phyloP scores from a whole-genome alignment of 1,140 invertebrate genomes.

The Zaprionus lachaisei region DNA sequence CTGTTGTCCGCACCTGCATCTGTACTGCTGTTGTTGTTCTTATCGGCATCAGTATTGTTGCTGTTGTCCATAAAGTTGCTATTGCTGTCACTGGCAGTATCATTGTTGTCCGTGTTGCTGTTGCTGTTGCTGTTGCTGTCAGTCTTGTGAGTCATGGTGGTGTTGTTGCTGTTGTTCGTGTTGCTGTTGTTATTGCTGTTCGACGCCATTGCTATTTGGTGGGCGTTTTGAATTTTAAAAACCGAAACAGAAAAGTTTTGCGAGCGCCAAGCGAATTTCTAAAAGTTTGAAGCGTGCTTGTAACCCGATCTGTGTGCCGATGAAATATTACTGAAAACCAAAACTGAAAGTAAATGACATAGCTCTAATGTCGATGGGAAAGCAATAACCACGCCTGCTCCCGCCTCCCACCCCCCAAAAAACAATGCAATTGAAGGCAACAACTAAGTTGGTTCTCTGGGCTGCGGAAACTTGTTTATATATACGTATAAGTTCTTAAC shows the following conservation, averaged over 20 bases:
- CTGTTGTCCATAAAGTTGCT: constrained; percentile 2
- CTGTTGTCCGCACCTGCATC: background rate
- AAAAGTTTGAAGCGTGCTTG: constrained; percentile 52
- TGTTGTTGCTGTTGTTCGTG: constrained; percentile 20
- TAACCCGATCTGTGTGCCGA: constrained; percentile 46
- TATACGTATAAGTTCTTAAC: too few species aligned
- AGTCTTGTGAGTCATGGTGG: background rate
- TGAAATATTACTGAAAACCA: constrained; percentile 33
- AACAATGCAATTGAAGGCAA: background rate
- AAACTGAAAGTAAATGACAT: constrained; percentile 7
- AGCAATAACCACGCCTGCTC: constrained; percentile 4
- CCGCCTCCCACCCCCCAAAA: background rate
- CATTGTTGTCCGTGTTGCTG: constrained; percentile 2
- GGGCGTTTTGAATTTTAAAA: constrained; percentile 47
- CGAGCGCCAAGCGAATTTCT: constrained; percentile 46
- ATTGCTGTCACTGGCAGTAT: constrained; percentile 1
- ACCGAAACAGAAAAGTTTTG: constrained; percentile 47
- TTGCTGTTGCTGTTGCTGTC: background rate
- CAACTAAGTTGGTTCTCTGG: background rate
- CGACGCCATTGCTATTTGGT: constrained; percentile 46
- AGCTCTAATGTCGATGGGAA: background rate
- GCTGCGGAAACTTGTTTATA: too few species aligned
- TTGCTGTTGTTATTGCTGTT: constrained; percentile 31
- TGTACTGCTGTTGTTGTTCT: background rate
- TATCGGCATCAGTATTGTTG: background rate